A percentile compares a stretch with the other conserved stretches of the same genome.
These are phyloP conservation scores for Candoia aspera DNA, from an alignment of 2,113 vertebrate species.

Conservation along the genomic window DNA sequence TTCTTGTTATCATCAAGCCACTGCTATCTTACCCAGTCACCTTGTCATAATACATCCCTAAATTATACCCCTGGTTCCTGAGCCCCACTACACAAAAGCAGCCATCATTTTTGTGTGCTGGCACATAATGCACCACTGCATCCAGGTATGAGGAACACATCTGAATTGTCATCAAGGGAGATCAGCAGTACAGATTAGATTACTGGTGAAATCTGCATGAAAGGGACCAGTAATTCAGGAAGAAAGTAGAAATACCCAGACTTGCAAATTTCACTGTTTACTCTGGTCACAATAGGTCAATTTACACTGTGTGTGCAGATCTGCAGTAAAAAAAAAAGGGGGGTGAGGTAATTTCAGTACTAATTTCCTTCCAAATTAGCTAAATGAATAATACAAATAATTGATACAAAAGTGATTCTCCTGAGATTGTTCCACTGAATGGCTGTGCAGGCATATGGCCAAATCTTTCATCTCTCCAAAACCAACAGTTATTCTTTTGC, in stretches of 20 bases:
- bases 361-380: conserved; percentile 53
- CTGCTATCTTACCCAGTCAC: neutral
- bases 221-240: neutral
- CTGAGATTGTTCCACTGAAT: conserved; percentile 47
- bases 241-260: neutral
- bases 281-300: neutral
- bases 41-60: neutral
- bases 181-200: neutral
- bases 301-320: neutral
- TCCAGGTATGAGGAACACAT: neutral
- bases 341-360: neutral
- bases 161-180: neutral
- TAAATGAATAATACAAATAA: conserved; percentile 52
- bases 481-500: conserved; percentile 27
- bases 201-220: neutral
- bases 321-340: neutral
- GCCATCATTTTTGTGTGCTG: neutral
- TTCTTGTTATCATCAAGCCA: rapidly evolving
- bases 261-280: neutral
- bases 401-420: conserved; percentile 42
- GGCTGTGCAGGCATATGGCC: conserved; percentile 51
- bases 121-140: neutral
- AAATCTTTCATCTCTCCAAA: conserved; percentile 42
- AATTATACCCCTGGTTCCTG: neutral
- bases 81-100: neutral